These are phyloP conservation scores for Chalcis sispes DNA, from an alignment of 2,888 invertebrate species.

Conservation along the genomic window DNA sequence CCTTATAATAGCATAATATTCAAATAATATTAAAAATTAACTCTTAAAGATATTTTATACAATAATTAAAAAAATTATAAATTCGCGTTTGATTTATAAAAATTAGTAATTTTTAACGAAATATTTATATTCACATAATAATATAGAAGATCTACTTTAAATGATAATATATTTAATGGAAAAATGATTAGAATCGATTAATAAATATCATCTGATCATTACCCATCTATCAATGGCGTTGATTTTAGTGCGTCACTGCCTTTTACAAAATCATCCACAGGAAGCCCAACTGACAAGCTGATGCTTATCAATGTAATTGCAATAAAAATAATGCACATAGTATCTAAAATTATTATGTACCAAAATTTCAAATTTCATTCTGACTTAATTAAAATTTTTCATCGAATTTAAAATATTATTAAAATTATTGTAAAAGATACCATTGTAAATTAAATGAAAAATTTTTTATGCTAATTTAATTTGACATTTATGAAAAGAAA, in stretches of 20 bases:
- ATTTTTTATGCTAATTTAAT: no score
- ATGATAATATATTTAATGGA: conserved; percentile 8
- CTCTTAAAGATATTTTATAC: no score
- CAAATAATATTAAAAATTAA: neutral
- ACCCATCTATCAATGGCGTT: conserved; percentile 73
- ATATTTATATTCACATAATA: neutral
- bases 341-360: no score
- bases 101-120: neutral
- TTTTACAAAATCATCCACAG: conserved; percentile 58
- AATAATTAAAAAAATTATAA: neutral
- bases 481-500: no score
- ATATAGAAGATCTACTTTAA: no score
- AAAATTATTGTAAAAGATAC: no score
- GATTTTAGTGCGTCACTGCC: conserved; percentile 70
- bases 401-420: no score
- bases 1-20: no score
- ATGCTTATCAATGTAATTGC: conserved; percentile 31
- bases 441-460: no score
- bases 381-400: no score
- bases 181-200: conserved; percentile 4
- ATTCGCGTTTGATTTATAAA: neutral
- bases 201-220: conserved; percentile 49
- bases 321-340: neutral
- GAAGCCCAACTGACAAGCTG: conserved; percentile 64
- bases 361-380: no score